Percentiles rank a stretch among this genome's conserved stretches.
These are phyloP conservation scores for Orientallactaga sibirica DNA, from an alignment of 2,797 vertebrate genomes.

Conservation along the genomic window DNA sequence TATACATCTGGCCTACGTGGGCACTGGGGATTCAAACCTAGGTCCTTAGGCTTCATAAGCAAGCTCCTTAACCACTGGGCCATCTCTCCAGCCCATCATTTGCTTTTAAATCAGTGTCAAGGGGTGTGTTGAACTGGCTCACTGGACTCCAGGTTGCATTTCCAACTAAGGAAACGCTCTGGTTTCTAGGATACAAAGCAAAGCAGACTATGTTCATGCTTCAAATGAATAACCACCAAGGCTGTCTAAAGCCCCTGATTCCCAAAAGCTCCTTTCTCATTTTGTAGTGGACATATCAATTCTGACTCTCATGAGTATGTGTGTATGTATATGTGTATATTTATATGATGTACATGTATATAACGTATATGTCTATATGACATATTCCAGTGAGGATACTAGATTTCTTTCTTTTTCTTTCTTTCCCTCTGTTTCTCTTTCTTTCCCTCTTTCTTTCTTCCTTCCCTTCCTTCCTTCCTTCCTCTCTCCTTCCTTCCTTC, in stretches of 20 bases:
- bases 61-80: no score
- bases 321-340: background rate
- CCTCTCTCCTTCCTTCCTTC: no score
- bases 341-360: no score
- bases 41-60: no score
- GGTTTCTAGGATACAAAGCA: background rate
- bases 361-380: background rate
- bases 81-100: background rate
- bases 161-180: background rate
- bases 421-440: no score
- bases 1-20: no score
- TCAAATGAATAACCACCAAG: background rate
- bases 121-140: background rate
- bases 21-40: no score
- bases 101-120: background rate
- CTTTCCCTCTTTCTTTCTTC: no score
- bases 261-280: background rate
- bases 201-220: background rate
- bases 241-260: background rate
- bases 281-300: background rate
- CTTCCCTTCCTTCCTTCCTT: no score
- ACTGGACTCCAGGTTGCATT: background rate
- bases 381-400: background rate
- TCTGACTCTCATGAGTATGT: background rate
- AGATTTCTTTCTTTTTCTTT: background rate